Evolutionary conservation across 2,113 vertebrate species (phyloP).

Genomic region (Todiramphus saurophagus): DNA sequence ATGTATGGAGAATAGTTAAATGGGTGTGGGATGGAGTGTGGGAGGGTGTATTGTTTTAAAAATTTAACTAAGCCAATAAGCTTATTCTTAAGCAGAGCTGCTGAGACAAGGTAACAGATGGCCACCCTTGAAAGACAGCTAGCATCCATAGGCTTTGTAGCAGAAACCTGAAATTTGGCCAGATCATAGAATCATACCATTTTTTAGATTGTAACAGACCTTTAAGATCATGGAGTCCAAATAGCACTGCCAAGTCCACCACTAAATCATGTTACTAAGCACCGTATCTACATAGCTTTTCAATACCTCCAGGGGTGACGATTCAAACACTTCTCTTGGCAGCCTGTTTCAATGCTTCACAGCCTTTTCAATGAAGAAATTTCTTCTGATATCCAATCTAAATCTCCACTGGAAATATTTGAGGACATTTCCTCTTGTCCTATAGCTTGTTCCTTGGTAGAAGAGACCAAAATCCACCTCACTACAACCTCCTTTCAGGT

Average conservation of each 20-base stretch:
- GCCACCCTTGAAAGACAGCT: background rate
- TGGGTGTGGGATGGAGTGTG: too few species aligned
- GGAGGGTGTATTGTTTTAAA: background rate
- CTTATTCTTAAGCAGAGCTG: background rate
- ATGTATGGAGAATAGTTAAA: background rate
- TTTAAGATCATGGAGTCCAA: background rate
- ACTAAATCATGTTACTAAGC: background rate
- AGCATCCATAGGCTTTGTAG: background rate
- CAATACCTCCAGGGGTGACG: background rate
- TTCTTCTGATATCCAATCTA: background rate
- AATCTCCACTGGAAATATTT: background rate
- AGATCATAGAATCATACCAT: background rate
- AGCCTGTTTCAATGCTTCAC: background rate
- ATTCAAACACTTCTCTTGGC: background rate
- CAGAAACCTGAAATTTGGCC: background rate
- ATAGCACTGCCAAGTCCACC: background rate
- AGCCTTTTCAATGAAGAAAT: background rate
- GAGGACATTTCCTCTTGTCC: background rate
- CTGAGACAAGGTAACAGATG: background rate
- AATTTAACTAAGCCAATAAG: background rate
- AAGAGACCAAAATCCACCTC: background rate
- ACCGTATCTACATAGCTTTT: background rate
- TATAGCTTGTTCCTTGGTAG: background rate
- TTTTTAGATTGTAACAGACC: background rate
- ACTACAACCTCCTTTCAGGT: background rate